Percentiles rank a stretch among this genome's conserved stretches.
Evolutionary conservation across 2,113 vertebrate species (phyloP).

Genomic region (Fregetta grallaria): DNA sequence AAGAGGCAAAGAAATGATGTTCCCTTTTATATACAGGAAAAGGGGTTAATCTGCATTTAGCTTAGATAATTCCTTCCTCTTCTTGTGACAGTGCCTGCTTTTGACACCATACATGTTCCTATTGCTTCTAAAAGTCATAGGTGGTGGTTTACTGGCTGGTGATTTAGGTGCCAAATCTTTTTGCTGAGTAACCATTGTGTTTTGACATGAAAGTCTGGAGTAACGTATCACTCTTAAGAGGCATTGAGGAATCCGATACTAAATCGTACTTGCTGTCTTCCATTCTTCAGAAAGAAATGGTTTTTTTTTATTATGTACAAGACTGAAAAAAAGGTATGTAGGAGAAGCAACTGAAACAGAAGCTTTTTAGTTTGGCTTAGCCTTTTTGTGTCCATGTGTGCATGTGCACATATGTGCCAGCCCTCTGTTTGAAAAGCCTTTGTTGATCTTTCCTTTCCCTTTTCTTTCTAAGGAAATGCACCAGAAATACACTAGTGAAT

Average conservation of each 20-base stretch:
- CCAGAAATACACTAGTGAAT: neutral
- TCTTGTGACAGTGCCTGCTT: neutral
- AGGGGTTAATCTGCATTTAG: neutral
- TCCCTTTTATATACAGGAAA: neutral
- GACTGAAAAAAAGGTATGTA: too few relatives aligned
- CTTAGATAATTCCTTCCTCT: neutral
- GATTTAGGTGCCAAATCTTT: neutral
- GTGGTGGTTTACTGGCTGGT: neutral
- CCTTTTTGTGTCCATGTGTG: neutral
- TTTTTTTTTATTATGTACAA: neutral
- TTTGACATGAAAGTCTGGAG: neutral
- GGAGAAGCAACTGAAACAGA: neutral
- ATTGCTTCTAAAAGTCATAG: neutral
- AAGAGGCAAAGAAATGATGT: neutral
- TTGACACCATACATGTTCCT: neutral
- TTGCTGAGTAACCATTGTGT: neutral
- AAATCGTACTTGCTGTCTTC: neutral
- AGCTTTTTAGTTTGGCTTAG: neutral
- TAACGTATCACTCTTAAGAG: accelerated
- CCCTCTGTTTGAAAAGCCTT: neutral
- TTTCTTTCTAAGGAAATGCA: neutral
- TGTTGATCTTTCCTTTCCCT: neutral
- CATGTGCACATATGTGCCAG: neutral
- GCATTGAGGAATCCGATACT: neutral
- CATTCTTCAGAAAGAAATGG: neutral